Base-by-base conservation (phyloP, 2,888 invertebrate species). In the Conus canariensis region DNA sequence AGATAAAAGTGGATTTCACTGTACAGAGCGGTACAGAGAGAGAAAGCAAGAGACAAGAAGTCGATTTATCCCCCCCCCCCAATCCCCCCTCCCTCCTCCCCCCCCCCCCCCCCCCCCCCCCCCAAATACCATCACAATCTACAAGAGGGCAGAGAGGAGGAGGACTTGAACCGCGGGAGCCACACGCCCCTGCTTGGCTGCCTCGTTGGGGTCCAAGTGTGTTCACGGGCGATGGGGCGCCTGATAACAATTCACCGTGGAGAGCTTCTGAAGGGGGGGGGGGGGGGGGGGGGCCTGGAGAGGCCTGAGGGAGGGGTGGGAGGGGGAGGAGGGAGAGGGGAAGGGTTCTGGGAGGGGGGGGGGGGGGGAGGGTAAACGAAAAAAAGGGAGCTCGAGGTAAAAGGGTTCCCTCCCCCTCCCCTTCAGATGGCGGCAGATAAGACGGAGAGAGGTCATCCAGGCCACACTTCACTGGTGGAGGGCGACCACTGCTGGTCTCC, bases 381-480 rank as follows among this genome's bases (percentile, higher is more conserved):
- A n/a, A 22, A 22, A 25, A 25, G 83, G 56, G 16, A 56, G 58
- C 22, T 22, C 3, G 45, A 45, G 45, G 45, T 45, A 45, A 45
- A 45, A 45, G 45, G 45, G 3, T 64, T 64, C 64, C 64, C 64
- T 7, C 64, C 16, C 64, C 16, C 64, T 3, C 83, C 5, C 0
- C 64, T 25, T 59, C 45, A 77, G 88, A 60, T 77, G 88, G 74
- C 30, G 88, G 60, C 58, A 60, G 85, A 85, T 85, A 64, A n/a
- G 64, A 64, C 30, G 12, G 12, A 64, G 85, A 85, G 85, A 64
- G 85, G 85, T 85, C 85, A 60, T 80, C 77, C 10, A 9, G 60
- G 58, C 16, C 58, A 60, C 85, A 85, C 85, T 85, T 59, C 85
- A 64, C 60, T 5, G 85, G 19, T 85, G 56, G 22, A 85, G 85